These are phyloP conservation scores for Digitonthophagus gazella DNA, from an alignment of 2,888 invertebrate species.

Conservation along the genomic window DNA sequence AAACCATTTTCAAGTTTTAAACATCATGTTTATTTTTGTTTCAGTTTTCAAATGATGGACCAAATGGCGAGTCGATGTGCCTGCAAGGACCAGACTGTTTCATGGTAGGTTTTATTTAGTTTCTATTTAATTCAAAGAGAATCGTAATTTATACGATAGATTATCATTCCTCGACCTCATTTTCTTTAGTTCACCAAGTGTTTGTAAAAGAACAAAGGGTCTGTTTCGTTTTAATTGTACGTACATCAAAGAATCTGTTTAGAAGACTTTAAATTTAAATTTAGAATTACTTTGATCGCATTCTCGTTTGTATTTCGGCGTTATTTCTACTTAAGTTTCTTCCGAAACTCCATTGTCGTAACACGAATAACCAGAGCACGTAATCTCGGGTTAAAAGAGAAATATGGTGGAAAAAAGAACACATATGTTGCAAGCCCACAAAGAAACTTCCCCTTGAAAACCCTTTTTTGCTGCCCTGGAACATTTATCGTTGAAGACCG, in stretches of 20 bases:
- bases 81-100: slow-evolving; percentile 70
- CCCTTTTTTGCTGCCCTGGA: slow-evolving; percentile 7
- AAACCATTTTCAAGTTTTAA: not conserved
- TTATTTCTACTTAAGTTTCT: not conserved
- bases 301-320: not conserved
- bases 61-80: slow-evolving; percentile 65
- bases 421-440: not conserved
- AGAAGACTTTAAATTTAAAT: not conserved
- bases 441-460: not conserved
- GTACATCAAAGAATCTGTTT: slow-evolving; percentile 6
- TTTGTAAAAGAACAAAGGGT: slow-evolving; percentile 7
- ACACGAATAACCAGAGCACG: not conserved
- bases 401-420: not conserved
- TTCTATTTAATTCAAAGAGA: not conserved
- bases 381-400: not conserved
- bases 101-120: slow-evolving; percentile 58
- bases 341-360: not conserved
- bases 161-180: not conserved
- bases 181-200: not conserved
- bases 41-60: slow-evolving; percentile 64
- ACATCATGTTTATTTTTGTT: slow-evolving; percentile 27
- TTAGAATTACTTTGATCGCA: not conserved
- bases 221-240: slow-evolving; percentile 18
- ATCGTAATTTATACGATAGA: not conserved
- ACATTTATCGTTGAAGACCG: slow-evolving; percentile 35